A percentile compares a stretch with the other conserved stretches of the same genome.
phyloP scores from a whole-genome alignment of 1,140 invertebrate species.

The Melipona quadrifasciata region DNA sequence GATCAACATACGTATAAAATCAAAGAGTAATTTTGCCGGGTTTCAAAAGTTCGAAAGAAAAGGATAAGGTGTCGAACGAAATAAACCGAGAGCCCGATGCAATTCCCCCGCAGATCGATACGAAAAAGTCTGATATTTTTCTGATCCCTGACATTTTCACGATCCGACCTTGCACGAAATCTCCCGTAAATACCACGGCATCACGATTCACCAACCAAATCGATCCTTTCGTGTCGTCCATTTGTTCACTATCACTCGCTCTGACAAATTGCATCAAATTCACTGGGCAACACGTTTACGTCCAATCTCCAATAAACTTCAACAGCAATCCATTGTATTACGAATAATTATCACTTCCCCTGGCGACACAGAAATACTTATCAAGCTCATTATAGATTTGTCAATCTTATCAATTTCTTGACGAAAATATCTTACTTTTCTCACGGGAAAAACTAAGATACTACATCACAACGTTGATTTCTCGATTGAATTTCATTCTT shows the following conservation, averaged over 20 bases:
- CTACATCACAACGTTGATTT: background rate
- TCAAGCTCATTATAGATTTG: background rate
- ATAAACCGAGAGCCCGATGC: background rate
- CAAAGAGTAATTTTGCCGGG: background rate
- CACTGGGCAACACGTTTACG: conserved; percentile 6
- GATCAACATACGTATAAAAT: background rate
- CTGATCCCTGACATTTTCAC: conserved; percentile 12
- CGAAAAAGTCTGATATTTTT: conserved; percentile 28
- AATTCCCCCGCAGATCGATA: conserved; percentile 27
- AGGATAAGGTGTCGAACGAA: background rate
- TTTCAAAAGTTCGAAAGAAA: background rate
- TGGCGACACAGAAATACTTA: background rate
- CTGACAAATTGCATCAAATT: conserved; percentile 4
- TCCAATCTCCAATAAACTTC: background rate
- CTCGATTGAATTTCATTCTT: background rate
- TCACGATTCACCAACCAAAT: conserved; percentile 10
- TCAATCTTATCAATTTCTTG: background rate
- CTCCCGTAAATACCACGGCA: too few species aligned
- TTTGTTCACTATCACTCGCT: conserved; percentile 18
- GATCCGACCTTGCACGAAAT: conserved; percentile 13
- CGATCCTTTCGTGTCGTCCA: background rate
- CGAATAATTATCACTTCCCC: background rate
- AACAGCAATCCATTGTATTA: too few species aligned
- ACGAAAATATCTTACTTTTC: background rate
- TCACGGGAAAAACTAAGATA: background rate